These are phyloP conservation scores for Cryptus viduatorius DNA, from an alignment of 2,888 invertebrate species.

Conservation along the genomic window DNA sequence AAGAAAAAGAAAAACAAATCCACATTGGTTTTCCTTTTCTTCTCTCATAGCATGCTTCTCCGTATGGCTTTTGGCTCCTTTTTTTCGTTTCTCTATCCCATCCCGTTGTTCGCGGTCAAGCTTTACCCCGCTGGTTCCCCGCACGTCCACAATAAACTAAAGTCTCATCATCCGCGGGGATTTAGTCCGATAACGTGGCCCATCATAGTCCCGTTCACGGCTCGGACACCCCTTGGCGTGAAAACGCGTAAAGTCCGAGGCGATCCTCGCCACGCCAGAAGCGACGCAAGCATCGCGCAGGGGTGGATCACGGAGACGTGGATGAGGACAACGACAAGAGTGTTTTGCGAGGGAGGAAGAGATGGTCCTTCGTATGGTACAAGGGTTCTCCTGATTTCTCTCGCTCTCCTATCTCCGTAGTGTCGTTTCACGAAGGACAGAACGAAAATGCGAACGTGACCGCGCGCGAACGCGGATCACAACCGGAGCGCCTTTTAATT, in stretches of 20 bases:
- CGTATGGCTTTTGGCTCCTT: conserved; percentile 33
- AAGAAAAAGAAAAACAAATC: conserved; percentile 66
- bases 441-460: conserved; percentile 74
- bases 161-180: conserved; percentile 85
- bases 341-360: conserved; percentile 15
- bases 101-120: conserved; percentile 38
- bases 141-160: conserved; percentile 83
- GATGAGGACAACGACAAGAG: conserved; percentile 2
- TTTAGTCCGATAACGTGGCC: conserved; percentile 83
- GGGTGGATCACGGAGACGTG: conserved; percentile 38
- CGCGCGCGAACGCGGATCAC: conserved; percentile 72
- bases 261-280: conserved; percentile 49
- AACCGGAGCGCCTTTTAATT: conserved; percentile 83
- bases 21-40: conserved; percentile 54
- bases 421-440: conserved; percentile 57
- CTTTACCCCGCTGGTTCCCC: conserved; percentile 21
- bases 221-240: conserved; percentile 28
- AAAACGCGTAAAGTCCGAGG: conserved; percentile 60
- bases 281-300: conserved; percentile 30
- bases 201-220: conserved; percentile 71
- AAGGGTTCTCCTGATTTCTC: conserved; percentile 22
- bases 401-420: conserved; percentile 20
- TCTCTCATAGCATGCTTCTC: conserved; percentile 5
- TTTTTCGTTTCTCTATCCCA: conserved; percentile 36
- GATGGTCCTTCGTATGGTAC: background rate